These are phyloP conservation scores for Mus spicilegus DNA, from an alignment of 2,113 vertebrate species.

Conservation along the genomic window DNA sequence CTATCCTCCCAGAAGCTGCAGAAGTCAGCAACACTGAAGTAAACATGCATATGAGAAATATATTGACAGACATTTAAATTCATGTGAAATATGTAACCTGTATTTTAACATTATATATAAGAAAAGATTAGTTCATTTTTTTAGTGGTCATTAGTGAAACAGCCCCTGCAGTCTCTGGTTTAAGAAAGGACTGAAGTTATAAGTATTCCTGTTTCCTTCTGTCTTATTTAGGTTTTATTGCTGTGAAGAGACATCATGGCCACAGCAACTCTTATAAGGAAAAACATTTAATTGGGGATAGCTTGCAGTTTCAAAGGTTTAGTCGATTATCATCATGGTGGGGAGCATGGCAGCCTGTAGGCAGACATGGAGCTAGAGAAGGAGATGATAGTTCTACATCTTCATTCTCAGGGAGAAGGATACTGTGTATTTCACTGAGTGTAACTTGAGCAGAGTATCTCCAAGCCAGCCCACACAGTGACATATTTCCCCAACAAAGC, in stretches of 20 bases:
- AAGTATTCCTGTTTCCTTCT: background rate
- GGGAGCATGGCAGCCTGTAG: background rate
- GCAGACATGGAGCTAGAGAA: background rate
- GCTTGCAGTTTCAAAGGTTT: background rate
- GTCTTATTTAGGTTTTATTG: background rate
- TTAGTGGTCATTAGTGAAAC: background rate
- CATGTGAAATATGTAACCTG: conserved; percentile 1
- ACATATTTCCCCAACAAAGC: background rate
- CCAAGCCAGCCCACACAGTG: background rate
- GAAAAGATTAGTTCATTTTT: background rate
- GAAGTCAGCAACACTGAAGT: background rate
- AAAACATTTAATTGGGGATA: background rate
- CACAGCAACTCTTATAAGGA: background rate
- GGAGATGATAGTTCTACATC: background rate
- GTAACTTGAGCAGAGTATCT: background rate
- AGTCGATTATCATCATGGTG: background rate
- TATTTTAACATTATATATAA: background rate
- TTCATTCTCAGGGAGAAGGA: background rate
- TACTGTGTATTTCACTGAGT: background rate
- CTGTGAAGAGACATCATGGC: background rate
- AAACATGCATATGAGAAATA: conserved; percentile 21
- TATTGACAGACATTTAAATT: background rate
- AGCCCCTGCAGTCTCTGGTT: background rate
- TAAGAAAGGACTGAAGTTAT: background rate
- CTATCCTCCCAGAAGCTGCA: conserved; percentile 1